Evolutionary conservation across 2,113 vertebrate species (phyloP).

Genomic region (Sorex araneus): DNA sequence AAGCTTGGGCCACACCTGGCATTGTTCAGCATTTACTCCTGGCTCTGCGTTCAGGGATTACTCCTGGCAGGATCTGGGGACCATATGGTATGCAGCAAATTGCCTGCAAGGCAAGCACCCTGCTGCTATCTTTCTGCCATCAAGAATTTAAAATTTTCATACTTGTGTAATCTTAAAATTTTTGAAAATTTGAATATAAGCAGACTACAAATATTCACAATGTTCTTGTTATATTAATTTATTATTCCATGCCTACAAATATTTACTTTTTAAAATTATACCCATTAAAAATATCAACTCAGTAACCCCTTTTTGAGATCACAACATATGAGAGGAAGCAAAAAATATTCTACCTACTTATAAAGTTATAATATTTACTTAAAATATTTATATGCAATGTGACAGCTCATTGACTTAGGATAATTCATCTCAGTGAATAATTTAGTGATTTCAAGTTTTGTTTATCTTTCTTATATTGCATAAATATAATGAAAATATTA

Average conservation of each 20-base stretch:
- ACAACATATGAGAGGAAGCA: not conserved
- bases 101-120: no score
- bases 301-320: not conserved
- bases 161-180: not conserved
- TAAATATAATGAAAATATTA: slow-evolving; percentile 58
- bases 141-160: slow-evolving; percentile 4
- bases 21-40: no score
- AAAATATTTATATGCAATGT: slow-evolving; percentile 67
- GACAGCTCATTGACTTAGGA: slow-evolving; percentile 49
- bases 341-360: slow-evolving; percentile 37
- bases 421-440: slow-evolving; percentile 69
- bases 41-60: no score
- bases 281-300: not conserved
- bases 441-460: slow-evolving; percentile 66
- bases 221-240: slow-evolving; percentile 6
- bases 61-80: no score
- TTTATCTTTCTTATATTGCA: slow-evolving; percentile 55
- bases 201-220: not conserved
- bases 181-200: not conserved
- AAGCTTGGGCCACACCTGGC: no score
- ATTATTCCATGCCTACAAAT: not conserved
- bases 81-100: no score
- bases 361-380: slow-evolving; percentile 51
- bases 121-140: no score
- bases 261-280: not conserved